Conservation (phyloP, 2,113 vertebrate genomes). For the Falco punctatus region DNA sequence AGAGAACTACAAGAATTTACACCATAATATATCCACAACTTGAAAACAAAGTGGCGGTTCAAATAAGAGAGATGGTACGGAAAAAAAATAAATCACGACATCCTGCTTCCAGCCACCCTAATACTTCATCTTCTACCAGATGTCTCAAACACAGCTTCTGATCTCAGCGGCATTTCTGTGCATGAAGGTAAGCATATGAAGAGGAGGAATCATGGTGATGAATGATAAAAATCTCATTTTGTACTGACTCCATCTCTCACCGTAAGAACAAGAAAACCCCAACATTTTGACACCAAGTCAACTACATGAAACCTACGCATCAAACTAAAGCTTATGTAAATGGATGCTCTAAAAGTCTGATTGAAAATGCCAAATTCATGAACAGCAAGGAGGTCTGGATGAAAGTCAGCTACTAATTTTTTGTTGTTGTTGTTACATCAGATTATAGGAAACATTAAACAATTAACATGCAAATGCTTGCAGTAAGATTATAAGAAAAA, state of each 20-base stretch:
- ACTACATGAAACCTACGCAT: background rate
- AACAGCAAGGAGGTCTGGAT: background rate
- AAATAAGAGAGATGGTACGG: slow-evolving; percentile 11
- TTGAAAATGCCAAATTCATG: background rate
- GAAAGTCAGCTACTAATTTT: background rate
- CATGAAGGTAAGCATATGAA: background rate
- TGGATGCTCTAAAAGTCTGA: background rate
- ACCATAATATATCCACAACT: slow-evolving; percentile 30
- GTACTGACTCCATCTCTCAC: background rate
- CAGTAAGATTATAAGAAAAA: background rate
- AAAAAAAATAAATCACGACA: background rate
- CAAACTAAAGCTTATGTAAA: background rate
- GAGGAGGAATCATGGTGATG: background rate
- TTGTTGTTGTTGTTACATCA: background rate
- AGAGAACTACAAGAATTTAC: slow-evolving; percentile 7
- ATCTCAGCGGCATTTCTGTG: background rate
- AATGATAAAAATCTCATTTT: background rate
- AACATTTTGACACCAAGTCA: background rate
- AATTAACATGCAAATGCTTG: background rate
- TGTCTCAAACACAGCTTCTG: background rate
- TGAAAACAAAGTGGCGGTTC: slow-evolving; percentile 26
- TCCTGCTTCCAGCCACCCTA: slow-evolving; percentile 7
- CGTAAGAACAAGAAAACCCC: background rate
- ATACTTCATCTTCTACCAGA: background rate
- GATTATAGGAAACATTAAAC: background rate